A percentile compares a stretch with the other conserved stretches of the same genome.
These are phyloP conservation scores for Phallusia fumigata DNA, from an alignment of 23 tunicate genomes.

Conservation along the genomic window DNA sequence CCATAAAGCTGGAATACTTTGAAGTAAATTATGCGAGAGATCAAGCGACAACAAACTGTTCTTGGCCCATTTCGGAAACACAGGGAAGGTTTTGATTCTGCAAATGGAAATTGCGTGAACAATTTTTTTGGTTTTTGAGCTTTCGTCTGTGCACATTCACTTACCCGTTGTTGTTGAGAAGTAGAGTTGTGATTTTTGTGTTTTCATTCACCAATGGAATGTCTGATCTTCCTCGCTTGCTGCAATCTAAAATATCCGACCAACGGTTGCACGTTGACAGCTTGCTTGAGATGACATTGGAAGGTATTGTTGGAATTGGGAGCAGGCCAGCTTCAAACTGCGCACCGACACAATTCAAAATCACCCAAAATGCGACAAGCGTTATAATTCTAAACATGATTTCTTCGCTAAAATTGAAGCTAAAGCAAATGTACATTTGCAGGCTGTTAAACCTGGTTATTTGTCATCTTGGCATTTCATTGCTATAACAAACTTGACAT, in stretches of 20 bases:
- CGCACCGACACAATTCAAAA: too few species aligned
- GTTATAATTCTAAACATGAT: too few species aligned
- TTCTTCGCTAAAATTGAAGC: too few species aligned
- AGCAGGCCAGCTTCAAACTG: too few species aligned
- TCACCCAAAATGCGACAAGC: too few species aligned
- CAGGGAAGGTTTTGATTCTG: background rate
- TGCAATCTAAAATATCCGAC: background rate
- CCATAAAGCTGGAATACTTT: background rate
- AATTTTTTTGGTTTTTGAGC: too few species aligned
- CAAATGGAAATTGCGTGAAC: background rate
- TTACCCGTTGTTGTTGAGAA: background rate
- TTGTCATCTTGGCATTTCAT: too few species aligned
- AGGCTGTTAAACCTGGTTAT: too few species aligned
- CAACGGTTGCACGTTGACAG: background rate
- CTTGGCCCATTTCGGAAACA: background rate
- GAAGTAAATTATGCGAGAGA: background rate
- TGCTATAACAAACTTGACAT: too few species aligned
- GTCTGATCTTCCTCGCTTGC: background rate
- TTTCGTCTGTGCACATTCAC: background rate
- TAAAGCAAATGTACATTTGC: too few species aligned
- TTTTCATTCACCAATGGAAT: background rate
- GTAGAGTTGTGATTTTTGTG: background rate
- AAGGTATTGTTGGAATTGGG: background rate
- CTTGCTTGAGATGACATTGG: background rate
- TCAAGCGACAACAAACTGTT: background rate